Evolutionary conservation across 2,888 invertebrate species (phyloP).

Genomic region (Drosophila prolongata): DNA sequence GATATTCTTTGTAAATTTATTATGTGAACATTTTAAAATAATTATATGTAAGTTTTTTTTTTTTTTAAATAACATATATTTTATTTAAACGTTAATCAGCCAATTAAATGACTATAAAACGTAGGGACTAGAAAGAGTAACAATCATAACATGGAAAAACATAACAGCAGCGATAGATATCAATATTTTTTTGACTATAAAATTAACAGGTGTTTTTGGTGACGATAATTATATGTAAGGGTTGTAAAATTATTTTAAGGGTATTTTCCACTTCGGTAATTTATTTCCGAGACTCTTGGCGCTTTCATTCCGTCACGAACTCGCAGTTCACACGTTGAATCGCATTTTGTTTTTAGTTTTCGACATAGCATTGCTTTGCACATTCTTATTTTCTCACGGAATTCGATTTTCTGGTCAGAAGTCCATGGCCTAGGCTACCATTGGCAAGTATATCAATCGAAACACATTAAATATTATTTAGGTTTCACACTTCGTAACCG

Average conservation of each 20-base stretch:
- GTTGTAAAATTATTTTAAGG: not conserved
- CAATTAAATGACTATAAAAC: too few species aligned
- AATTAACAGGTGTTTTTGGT: too few species aligned
- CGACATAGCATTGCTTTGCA: not conserved
- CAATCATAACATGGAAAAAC: too few species aligned
- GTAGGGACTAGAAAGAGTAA: too few species aligned
- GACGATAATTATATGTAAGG: too few species aligned
- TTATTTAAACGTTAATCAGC: too few species aligned
- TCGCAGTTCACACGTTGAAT: constrained; percentile 50
- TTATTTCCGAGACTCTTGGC: not conserved
- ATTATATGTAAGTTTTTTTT: too few species aligned
- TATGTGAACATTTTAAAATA: too few species aligned
- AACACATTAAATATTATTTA: not conserved
- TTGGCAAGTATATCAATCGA: not conserved
- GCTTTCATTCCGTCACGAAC: constrained; percentile 53
- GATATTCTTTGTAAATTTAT: too few species aligned
- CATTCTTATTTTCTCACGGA: constrained; percentile 5
- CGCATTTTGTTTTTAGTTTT: constrained; percentile 34
- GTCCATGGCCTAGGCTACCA: constrained; percentile 11
- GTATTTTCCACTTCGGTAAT: not conserved
- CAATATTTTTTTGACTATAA: too few species aligned
- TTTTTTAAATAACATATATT: too few species aligned
- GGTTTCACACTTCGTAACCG: not conserved
- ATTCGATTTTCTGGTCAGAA: not conserved
- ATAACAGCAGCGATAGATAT: too few species aligned